These are phyloP conservation scores for Acanthococcus lagerstroemiae DNA, from an alignment of 2,888 invertebrate species.

Conservation along the genomic window DNA sequence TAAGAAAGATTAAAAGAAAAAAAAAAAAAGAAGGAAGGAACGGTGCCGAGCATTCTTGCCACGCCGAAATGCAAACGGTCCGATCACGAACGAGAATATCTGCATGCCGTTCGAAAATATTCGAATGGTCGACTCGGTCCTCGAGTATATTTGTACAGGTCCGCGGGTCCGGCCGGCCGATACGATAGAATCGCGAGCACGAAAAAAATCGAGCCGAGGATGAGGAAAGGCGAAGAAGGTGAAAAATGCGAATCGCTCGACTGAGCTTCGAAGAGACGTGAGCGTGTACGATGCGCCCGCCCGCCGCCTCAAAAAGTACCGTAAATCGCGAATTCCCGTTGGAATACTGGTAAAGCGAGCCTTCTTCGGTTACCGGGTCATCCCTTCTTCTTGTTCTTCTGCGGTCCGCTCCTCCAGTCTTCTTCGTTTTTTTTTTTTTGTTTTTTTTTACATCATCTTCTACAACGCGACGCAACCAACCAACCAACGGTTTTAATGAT, in stretches of 20 bases:
- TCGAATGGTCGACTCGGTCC: background rate
- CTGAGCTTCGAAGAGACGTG: background rate
- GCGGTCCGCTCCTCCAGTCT: background rate
- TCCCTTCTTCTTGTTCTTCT: constrained; percentile 7
- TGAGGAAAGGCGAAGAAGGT: background rate
- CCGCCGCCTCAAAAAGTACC: constrained; percentile 22
- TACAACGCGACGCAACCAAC: too few relatives aligned
- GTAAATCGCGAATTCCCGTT: constrained; percentile 31
- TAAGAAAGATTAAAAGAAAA: too few relatives aligned
- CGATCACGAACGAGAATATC: too few relatives aligned
- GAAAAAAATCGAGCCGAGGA: too few relatives aligned
- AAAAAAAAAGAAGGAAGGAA: too few relatives aligned
- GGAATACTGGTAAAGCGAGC: constrained; percentile 17
- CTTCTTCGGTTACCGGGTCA: constrained; percentile 29
- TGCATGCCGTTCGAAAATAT: background rate
- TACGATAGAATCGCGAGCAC: background rate
- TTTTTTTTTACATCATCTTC: background rate
- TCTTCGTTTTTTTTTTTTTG: background rate
- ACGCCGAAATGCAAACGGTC: too few relatives aligned
- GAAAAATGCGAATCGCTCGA: background rate
- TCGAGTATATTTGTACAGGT: background rate
- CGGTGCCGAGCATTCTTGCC: too few relatives aligned
- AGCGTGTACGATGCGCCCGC: constrained; percentile 2
- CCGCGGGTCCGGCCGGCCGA: too few relatives aligned
- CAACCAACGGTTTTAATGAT: background rate